These are phyloP conservation scores for Artibeus jamaicensis DNA, from an alignment of 2,797 vertebrate genomes.

Conservation along the genomic window DNA sequence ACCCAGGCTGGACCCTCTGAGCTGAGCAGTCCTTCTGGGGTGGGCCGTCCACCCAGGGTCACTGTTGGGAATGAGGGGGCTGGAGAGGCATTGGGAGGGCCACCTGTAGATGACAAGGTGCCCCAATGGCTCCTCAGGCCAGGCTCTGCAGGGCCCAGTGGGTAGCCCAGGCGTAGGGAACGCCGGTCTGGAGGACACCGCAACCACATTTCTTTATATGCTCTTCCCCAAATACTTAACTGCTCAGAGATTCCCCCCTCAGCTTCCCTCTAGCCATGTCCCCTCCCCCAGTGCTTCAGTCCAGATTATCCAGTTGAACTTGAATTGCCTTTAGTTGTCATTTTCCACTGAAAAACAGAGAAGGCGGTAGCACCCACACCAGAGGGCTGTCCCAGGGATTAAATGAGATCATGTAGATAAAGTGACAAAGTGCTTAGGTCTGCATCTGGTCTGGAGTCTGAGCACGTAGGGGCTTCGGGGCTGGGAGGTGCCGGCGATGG, in stretches of 20 bases:
- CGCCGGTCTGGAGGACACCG: not conserved
- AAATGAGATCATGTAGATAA: not conserved
- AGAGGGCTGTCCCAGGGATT: not conserved
- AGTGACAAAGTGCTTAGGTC: not conserved
- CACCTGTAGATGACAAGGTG: not conserved
- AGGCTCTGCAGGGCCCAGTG: not conserved
- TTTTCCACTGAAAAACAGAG: not conserved
- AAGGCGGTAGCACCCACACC: rapidly evolving
- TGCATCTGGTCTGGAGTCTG: not conserved
- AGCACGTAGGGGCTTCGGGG: not conserved
- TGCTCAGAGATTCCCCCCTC: not conserved
- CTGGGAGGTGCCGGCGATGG: not conserved
- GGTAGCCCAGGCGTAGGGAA: not conserved
- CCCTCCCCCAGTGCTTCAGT: not conserved
- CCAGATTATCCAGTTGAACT: not conserved
- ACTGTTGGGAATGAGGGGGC: not conserved
- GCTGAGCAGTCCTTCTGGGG: not conserved
- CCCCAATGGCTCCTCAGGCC: not conserved
- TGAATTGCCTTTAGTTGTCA: not conserved
- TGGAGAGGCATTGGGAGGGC: not conserved
- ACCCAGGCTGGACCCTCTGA: not conserved
- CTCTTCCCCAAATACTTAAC: not conserved
- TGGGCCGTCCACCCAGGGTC: not conserved
- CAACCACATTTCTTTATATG: not conserved
- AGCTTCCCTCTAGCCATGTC: not conserved